Conservation (phyloP, 2,113 vertebrate genomes). For the Trematomus loennbergii region DNA sequence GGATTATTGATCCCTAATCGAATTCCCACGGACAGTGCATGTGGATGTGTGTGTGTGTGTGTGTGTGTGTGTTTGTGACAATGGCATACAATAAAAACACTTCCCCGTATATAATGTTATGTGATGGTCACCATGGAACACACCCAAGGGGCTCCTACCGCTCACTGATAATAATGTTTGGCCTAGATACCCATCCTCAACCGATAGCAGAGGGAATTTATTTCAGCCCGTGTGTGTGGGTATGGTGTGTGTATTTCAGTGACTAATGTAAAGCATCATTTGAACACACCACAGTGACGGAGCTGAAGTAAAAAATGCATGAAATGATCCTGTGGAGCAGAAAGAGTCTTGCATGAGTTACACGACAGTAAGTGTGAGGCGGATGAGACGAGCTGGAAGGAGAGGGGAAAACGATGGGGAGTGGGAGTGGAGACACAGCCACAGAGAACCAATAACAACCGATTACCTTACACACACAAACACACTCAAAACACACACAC, state of each 20-base stretch:
- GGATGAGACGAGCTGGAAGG: conserved; percentile 59
- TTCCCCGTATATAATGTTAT: conserved; percentile 70
- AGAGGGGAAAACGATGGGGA: conserved; percentile 24
- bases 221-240: conserved; percentile 18
- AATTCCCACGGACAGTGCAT: conserved; percentile 36
- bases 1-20: conserved; percentile 70
- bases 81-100: conserved; percentile 55
- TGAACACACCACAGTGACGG: conserved; percentile 65
- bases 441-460: conserved; percentile 59
- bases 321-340: conserved; percentile 73
- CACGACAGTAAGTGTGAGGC: conserved; percentile 60
- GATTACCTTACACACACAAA: conserved; percentile 45
- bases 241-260: conserved; percentile 37
- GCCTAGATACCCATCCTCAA: conserved; percentile 77
- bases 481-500: conserved; percentile 11
- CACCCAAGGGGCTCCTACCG: conserved; percentile 63
- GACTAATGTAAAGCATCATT: conserved; percentile 68
- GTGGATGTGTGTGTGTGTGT: conserved; percentile 16
- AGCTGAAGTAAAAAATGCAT: conserved; percentile 74
- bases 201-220: conserved; percentile 63
- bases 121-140: conserved; percentile 81
- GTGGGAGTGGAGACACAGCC: conserved; percentile 49
- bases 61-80: conserved; percentile 39
- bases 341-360: conserved; percentile 72
- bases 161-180: conserved; percentile 78